phyloP scores from a whole-genome alignment of 2,888 invertebrate species.

The Lordiphosa fenestrarum region DNA sequence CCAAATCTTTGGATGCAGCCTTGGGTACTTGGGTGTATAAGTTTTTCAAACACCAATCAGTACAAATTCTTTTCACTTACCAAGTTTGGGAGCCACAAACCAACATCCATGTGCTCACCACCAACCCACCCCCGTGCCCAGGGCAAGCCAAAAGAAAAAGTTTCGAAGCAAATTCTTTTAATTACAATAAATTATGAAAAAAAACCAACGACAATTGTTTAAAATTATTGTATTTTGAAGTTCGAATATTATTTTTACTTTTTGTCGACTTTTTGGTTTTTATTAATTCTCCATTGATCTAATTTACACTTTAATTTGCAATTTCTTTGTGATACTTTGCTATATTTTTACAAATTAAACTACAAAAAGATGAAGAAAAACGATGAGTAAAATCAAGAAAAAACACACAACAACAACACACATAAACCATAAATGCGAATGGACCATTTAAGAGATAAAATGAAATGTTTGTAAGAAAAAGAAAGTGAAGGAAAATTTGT shows the following conservation, averaged over 20 bases:
- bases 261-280: conserved; percentile 50
- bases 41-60: conserved; percentile 61
- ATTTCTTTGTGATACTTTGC: conserved; percentile 79
- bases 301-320: conserved; percentile 77
- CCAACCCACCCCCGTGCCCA: conserved; percentile 16
- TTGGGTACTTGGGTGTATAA: conserved; percentile 17
- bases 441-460: conserved; percentile 30
- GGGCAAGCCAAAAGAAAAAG: conserved; percentile 14
- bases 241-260: conserved; percentile 64
- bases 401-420: conserved; percentile 18
- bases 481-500: conserved; percentile 49
- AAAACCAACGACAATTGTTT: conserved; percentile 35
- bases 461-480: conserved; percentile 32
- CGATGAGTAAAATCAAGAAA: conserved; percentile 20
- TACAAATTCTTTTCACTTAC: conserved; percentile 71
- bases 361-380: conserved; percentile 22
- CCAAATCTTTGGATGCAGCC: conserved; percentile 19
- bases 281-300: conserved; percentile 63
- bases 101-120: conserved; percentile 25
- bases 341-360: conserved; percentile 58
- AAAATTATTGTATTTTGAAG: conserved; percentile 46
- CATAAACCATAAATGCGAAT: conserved; percentile 35
- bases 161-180: conserved; percentile 27
- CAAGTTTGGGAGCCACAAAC: conserved; percentile 46
- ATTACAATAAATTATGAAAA: conserved; percentile 29